Conservation (phyloP, 1,140 invertebrate genomes). For the Acromyrmex heyeri region DNA sequence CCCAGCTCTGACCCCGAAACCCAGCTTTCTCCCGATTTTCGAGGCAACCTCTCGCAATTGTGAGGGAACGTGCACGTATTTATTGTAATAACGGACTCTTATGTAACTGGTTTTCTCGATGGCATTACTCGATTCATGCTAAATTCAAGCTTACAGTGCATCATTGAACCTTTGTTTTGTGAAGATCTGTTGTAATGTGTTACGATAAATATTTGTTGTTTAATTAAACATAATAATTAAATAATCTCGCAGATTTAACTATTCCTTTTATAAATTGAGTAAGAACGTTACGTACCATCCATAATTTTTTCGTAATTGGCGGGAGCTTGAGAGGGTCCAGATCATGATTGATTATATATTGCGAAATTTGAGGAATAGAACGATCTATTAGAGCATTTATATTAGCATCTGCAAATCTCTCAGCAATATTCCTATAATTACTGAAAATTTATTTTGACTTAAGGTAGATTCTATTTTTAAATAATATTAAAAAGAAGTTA, state of each 20-base stretch:
- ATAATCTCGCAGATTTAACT: not conserved
- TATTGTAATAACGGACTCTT: slow-evolving; percentile 21
- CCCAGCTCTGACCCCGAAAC: slow-evolving; percentile 58
- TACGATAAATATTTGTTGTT: not conserved
- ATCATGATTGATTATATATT: not conserved
- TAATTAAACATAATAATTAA: not conserved
- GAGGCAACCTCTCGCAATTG: slow-evolving; percentile 13
- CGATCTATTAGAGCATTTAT: not conserved
- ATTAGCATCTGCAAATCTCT: not conserved
- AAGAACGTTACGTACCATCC: slow-evolving; percentile 12
- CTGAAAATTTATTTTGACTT: not conserved
- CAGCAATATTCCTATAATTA: slow-evolving; percentile 2
- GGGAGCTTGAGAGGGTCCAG: slow-evolving; percentile 37
- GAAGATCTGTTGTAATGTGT: not conserved
- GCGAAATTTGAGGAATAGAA: not conserved
- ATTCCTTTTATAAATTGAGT: not conserved
- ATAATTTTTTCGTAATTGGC: not conserved
- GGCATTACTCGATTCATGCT: not conserved
- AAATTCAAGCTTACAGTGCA: not conserved
- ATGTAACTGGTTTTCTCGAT: not conserved
- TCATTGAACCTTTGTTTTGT: not conserved
- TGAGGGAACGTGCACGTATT: not conserved
- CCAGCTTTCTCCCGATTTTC: slow-evolving; percentile 60
- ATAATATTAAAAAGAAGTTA: slow-evolving; percentile 3
- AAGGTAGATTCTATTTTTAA: not conserved